phyloP scores from a whole-genome alignment of 2,113 vertebrate genomes.

The Burhinus oedicnemus region DNA sequence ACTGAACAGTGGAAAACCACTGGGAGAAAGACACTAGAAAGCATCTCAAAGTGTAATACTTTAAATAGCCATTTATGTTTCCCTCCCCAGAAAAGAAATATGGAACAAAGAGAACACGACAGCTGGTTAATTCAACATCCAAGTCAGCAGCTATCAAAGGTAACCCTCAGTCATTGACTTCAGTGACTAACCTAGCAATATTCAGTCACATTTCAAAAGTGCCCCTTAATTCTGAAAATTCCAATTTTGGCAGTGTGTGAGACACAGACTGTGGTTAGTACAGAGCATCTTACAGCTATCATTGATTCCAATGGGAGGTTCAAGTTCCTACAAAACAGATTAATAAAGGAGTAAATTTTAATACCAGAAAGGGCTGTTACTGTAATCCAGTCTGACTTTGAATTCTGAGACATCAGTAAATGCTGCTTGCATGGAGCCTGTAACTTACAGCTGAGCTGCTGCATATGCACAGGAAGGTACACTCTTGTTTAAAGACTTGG shows the following conservation, averaged over 20 bases:
- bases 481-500: neutral
- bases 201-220: neutral
- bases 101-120: neutral
- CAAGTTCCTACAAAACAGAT: neutral
- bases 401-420: neutral
- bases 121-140: neutral
- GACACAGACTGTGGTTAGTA: neutral
- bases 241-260: neutral
- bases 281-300: neutral
- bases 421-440: neutral
- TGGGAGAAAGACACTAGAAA: neutral
- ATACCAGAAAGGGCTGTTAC: neutral
- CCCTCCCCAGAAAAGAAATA: neutral
- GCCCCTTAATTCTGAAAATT: neutral
- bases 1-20: neutral
- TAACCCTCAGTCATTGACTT: neutral
- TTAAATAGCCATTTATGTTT: neutral
- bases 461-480: neutral
- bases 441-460: neutral
- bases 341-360: neutral
- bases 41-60: neutral
- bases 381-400: neutral
- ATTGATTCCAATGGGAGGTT: neutral
- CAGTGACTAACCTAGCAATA: neutral
- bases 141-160: neutral